Evolutionary conservation across 2,888 invertebrate genomes (phyloP).

Genomic region (Azorinus chamasolen): DNA sequence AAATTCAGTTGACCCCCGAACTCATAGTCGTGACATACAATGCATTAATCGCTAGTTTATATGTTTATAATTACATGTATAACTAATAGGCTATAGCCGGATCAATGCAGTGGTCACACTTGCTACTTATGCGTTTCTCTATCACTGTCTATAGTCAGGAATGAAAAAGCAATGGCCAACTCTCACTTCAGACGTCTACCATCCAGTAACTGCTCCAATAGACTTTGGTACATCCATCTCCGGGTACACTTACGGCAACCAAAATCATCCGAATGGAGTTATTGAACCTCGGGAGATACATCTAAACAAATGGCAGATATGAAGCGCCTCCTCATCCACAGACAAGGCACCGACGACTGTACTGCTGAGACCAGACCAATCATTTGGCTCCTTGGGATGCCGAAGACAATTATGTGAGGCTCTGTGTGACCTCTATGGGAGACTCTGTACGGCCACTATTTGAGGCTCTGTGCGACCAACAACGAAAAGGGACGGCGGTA

Average conservation of each 20-base stretch:
- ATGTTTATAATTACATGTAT: too few relatives aligned
- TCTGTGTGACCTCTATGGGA: too few relatives aligned
- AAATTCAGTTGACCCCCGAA: too few relatives aligned
- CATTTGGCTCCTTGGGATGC: constrained; percentile 44
- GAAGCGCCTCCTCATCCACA: constrained; percentile 14
- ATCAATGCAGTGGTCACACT: too few relatives aligned
- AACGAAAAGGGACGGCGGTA: constrained; percentile 35
- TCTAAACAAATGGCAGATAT: too few relatives aligned
- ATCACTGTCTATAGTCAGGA: too few relatives aligned
- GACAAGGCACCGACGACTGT: constrained; percentile 41
- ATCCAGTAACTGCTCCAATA: constrained; percentile 29
- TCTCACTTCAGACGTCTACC: neutral
- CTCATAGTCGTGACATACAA: too few relatives aligned
- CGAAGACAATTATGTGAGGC: constrained; percentile 37
- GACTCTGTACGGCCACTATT: too few relatives aligned
- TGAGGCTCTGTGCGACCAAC: constrained; percentile 22
- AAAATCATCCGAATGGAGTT: constrained; percentile 17
- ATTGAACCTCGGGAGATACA: neutral
- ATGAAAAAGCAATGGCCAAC: too few relatives aligned
- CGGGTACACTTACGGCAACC: constrained; percentile 37
- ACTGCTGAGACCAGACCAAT: constrained; percentile 20
- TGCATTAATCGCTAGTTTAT: too few relatives aligned
- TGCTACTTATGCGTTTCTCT: too few relatives aligned
- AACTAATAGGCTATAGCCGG: too few relatives aligned
- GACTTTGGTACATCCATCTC: constrained; percentile 42